Evolutionary conservation across 2,888 invertebrate species (phyloP).

Genomic region (Reticulitermes lucifugus): DNA sequence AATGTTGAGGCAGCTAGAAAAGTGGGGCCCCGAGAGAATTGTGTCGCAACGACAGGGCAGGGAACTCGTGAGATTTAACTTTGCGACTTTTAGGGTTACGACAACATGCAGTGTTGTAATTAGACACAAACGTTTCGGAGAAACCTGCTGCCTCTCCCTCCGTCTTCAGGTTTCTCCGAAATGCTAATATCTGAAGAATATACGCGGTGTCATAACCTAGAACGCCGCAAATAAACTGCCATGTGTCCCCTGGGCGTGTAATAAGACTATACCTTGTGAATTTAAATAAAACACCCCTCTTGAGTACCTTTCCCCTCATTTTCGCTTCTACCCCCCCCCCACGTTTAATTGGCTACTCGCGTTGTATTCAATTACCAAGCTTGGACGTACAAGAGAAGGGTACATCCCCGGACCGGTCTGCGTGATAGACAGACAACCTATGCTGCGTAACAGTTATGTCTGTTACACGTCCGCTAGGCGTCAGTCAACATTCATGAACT

Average conservation of each 20-base stretch:
- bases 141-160: too few relatives aligned
- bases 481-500: background rate
- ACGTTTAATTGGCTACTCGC: constrained; percentile 41
- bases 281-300: background rate
- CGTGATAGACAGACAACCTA: background rate
- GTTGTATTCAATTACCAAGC: constrained; percentile 44
- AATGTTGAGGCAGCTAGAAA: too few relatives aligned
- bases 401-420: background rate
- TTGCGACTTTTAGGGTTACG: too few relatives aligned
- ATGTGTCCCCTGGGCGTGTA: background rate
- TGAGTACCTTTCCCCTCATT: background rate
- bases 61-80: too few relatives aligned
- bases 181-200: too few relatives aligned
- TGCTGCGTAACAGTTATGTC: background rate
- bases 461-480: background rate
- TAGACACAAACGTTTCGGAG: too few relatives aligned
- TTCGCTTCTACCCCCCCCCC: background rate
- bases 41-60: too few relatives aligned
- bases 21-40: too few relatives aligned
- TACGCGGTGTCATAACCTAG: too few relatives aligned
- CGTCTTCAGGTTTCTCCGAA: too few relatives aligned
- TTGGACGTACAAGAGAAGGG: background rate
- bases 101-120: too few relatives aligned
- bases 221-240: too few relatives aligned
- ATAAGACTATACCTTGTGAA: background rate